Evolutionary conservation across 2,888 invertebrate species (phyloP).

Genomic region (Microplitis manilae): DNA sequence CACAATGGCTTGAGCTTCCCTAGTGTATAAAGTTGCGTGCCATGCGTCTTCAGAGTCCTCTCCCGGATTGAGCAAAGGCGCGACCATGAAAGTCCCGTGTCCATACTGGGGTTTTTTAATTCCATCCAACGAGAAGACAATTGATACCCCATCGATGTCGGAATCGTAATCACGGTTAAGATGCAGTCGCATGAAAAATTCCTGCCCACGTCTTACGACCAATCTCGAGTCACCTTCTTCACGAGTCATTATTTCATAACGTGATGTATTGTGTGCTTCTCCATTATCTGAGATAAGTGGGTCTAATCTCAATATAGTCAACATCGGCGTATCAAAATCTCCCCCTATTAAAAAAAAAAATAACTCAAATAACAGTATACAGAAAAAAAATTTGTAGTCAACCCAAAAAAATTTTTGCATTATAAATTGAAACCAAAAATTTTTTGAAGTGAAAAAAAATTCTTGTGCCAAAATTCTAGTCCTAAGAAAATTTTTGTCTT

Average conservation of each 20-base stretch:
- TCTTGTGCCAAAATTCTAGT: too few species aligned
- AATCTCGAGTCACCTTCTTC: conserved; percentile 75
- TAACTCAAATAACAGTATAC: neutral
- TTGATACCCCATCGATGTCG: conserved; percentile 83
- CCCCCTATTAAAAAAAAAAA: conserved; percentile 58
- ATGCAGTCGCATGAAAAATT: conserved; percentile 81
- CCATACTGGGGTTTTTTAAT: conserved; percentile 85
- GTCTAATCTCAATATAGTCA: conserved; percentile 82
- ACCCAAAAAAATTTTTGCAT: neutral
- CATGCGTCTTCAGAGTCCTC: conserved; percentile 79
- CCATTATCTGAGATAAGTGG: conserved; percentile 84
- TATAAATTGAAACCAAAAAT: too few species aligned
- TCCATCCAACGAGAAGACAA: conserved; percentile 87
- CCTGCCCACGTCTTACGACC: conserved; percentile 87
- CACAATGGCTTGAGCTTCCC: conserved; percentile 76
- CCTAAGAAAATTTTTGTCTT: too few species aligned
- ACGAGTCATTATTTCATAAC: conserved; percentile 83
- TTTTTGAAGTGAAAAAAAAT: neutral
- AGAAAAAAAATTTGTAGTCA: neutral
- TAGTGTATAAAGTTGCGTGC: conserved; percentile 82
- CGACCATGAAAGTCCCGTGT: conserved; percentile 84
- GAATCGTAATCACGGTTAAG: conserved; percentile 84
- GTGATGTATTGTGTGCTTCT: conserved; percentile 82
- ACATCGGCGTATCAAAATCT: conserved; percentile 71
- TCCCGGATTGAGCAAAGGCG: conserved; percentile 79